These are phyloP conservation scores for Coccyzus lansbergi DNA, from an alignment of 2,797 vertebrate species.

Conservation along the genomic window DNA sequence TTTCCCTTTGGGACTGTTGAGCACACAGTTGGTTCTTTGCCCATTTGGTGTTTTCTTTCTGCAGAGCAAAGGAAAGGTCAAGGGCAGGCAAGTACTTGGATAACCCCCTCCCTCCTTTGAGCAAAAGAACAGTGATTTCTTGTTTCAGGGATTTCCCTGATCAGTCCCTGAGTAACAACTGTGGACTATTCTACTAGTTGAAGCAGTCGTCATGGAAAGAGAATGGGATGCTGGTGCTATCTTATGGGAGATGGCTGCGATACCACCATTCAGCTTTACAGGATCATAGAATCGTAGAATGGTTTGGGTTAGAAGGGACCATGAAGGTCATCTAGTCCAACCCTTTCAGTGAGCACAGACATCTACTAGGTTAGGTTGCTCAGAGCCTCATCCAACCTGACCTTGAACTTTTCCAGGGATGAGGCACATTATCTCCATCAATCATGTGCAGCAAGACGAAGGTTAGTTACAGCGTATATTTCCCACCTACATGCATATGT, in stretches of 20 bases:
- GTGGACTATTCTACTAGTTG: accelerated
- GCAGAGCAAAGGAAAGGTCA: not conserved
- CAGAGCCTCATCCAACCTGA: too few species aligned
- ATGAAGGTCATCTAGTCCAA: too few species aligned
- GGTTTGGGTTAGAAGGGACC: too few species aligned
- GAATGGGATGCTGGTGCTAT: accelerated
- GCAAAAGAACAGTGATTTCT: not conserved
- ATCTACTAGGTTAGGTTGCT: too few species aligned
- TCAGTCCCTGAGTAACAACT: accelerated
- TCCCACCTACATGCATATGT: too few species aligned
- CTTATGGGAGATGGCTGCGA: accelerated
- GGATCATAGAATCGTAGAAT: too few species aligned
- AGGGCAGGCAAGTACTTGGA: accelerated
- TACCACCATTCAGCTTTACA: accelerated
- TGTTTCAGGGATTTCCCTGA: not conserved
- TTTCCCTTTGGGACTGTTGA: not conserved
- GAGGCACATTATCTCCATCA: too few species aligned
- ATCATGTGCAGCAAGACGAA: too few species aligned
- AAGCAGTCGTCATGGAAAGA: accelerated
- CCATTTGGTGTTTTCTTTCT: accelerated
- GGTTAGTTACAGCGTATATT: too few species aligned
- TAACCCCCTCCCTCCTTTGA: too few species aligned
- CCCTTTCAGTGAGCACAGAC: too few species aligned
- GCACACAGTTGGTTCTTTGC: accelerated
- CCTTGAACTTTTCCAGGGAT: too few species aligned